These are phyloP conservation scores for Nomada lathburiana DNA, from an alignment of 2,888 invertebrate genomes.

Conservation along the genomic window DNA sequence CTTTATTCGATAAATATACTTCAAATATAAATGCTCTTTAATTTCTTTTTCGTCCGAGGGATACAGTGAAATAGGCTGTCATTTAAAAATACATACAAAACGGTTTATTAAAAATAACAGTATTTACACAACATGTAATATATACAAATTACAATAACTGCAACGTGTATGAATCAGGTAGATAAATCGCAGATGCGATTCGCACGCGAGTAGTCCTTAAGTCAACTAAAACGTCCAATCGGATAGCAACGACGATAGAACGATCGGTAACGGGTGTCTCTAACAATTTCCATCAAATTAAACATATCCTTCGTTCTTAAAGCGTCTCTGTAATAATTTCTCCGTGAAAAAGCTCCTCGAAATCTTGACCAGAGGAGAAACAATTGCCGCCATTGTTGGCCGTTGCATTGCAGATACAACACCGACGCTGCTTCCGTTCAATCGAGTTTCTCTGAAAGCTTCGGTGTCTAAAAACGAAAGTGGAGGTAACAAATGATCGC, in stretches of 20 bases:
- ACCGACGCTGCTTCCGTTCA: not conserved
- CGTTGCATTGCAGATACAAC: not conserved
- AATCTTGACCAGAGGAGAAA: too few relatives aligned
- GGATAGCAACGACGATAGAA: not conserved
- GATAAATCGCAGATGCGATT: slow-evolving; percentile 37
- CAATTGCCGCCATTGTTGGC: too few relatives aligned
- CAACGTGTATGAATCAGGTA: slow-evolving; percentile 43
- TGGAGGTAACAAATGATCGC: slow-evolving; percentile 5
- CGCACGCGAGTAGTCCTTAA: slow-evolving; percentile 31
- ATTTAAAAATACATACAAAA: slow-evolving; percentile 53
- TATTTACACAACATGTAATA: slow-evolving; percentile 69
- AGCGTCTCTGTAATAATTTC: not conserved
- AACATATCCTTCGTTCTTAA: not conserved
- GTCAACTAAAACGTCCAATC: slow-evolving; percentile 7
- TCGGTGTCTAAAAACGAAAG: slow-evolving; percentile 4
- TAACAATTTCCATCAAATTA: not conserved
- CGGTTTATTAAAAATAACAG: slow-evolving; percentile 61
- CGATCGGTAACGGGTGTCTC: not conserved
- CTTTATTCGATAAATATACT: too few relatives aligned
- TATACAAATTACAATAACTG: slow-evolving; percentile 61
- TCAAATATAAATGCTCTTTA: too few relatives aligned
- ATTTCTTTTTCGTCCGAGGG: too few relatives aligned
- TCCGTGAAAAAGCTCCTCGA: too few relatives aligned
- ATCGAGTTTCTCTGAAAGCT: not conserved
- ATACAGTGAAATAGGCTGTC: not conserved